phyloP scores from a whole-genome alignment of 2,888 invertebrate genomes.

The Agrotis clavis region DNA sequence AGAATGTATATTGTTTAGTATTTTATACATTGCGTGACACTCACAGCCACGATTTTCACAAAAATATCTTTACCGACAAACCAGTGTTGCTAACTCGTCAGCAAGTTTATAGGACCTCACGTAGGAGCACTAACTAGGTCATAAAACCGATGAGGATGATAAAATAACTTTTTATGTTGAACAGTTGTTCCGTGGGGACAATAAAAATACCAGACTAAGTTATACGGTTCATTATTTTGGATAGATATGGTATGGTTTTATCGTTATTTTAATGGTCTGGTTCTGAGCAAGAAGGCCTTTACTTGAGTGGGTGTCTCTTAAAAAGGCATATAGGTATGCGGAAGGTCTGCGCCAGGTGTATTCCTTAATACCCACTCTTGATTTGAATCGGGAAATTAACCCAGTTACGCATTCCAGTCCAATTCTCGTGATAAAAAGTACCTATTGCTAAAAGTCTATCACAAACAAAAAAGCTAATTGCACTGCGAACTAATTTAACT shows the following conservation, averaged over 20 bases:
- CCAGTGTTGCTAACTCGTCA: slow-evolving; percentile 11
- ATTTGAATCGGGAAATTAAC: too few species aligned
- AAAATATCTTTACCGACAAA: slow-evolving; percentile 5
- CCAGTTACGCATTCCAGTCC: background rate
- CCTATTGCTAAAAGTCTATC: too few species aligned
- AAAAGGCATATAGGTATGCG: background rate
- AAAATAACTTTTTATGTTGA: slow-evolving; percentile 57
- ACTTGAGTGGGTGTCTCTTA: background rate
- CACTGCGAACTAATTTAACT: background rate
- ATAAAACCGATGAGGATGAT: slow-evolving; percentile 54
- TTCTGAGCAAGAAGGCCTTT: slow-evolving; percentile 11
- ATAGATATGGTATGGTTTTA: slow-evolving; percentile 45
- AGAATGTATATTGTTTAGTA: background rate
- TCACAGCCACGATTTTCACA: slow-evolving; percentile 1
- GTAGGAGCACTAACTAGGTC: slow-evolving; percentile 49
- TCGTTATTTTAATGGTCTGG: slow-evolving; percentile 46
- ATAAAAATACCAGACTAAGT: slow-evolving; percentile 54
- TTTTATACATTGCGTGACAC: background rate
- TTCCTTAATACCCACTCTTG: background rate
- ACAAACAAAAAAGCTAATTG: background rate
- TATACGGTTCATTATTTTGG: slow-evolving; percentile 44
- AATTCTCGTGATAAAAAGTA: too few species aligned
- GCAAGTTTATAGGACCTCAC: slow-evolving; percentile 37
- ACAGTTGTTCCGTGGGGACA: slow-evolving; percentile 42
- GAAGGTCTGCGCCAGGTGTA: background rate